Conservation (phyloP, 1,140 invertebrate species). For the Ostrea denselamellosa region DNA sequence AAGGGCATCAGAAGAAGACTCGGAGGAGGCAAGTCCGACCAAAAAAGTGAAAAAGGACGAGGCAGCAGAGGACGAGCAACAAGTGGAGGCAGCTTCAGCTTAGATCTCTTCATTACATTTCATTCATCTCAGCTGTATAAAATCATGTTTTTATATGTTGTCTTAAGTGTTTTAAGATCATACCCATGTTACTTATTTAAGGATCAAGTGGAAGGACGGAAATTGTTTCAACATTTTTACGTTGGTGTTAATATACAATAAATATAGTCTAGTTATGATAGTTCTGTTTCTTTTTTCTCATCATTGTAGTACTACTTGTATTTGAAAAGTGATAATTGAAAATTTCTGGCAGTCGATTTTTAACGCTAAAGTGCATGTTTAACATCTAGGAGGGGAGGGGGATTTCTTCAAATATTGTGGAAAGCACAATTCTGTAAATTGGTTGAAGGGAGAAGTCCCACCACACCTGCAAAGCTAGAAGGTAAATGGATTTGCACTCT, state of each 20-base stretch:
- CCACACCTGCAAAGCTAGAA: too few species aligned
- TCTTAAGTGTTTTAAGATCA: conserved; percentile 39
- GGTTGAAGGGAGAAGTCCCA: too few species aligned
- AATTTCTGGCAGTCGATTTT: too few species aligned
- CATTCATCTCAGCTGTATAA: conserved; percentile 27
- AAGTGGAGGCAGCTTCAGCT: conserved; percentile 58
- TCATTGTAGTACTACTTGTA: background rate
- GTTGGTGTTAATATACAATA: conserved; percentile 35
- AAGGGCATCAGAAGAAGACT: conserved; percentile 62
- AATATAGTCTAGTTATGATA: conserved; percentile 33
- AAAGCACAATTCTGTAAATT: too few species aligned
- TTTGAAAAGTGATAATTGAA: too few species aligned
- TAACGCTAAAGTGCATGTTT: too few species aligned
- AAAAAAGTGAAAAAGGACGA: conserved; percentile 66
- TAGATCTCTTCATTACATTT: conserved; percentile 44
- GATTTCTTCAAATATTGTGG: too few species aligned
- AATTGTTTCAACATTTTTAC: conserved; percentile 24
- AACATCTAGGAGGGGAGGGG: too few species aligned
- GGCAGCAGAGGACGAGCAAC: conserved; percentile 52
- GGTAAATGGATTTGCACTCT: too few species aligned
- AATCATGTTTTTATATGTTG: conserved; percentile 45
- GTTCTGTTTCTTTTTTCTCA: background rate
- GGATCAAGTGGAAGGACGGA: conserved; percentile 38
- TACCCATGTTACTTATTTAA: conserved; percentile 43
- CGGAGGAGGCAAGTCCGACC: conserved; percentile 64